phyloP scores from a whole-genome alignment of 2,888 invertebrate genomes.

The Philaethria dido region DNA sequence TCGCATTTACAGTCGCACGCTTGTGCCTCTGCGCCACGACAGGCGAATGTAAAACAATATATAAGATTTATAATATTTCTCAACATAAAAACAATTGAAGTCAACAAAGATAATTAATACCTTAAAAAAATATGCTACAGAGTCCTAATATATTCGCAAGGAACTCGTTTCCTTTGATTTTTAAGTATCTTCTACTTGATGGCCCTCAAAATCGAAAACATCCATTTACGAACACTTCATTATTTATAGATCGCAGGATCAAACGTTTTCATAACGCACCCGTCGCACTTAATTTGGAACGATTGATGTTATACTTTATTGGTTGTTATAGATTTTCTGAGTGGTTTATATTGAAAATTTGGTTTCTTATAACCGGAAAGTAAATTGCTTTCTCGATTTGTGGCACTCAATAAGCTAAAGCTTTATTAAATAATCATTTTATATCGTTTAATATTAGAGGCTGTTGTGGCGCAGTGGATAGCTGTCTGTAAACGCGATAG shows the following conservation, averaged over 20 bases:
- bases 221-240: slow-evolving; percentile 34
- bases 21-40: too few species aligned
- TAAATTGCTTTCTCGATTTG: slow-evolving; percentile 14
- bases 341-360: slow-evolving; percentile 24
- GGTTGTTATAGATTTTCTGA: slow-evolving; percentile 29
- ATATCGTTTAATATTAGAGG: too few species aligned
- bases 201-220: slow-evolving; percentile 32
- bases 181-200: slow-evolving; percentile 14
- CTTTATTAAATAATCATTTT: slow-evolving; percentile 9
- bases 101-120: neutral
- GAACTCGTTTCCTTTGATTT: slow-evolving; percentile 17
- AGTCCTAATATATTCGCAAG: neutral
- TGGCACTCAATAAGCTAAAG: neutral
- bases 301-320: slow-evolving; percentile 35
- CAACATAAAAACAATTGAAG: neutral
- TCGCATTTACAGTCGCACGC: too few species aligned
- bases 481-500: too few species aligned
- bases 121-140: neutral
- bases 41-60: too few species aligned
- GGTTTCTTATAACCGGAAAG: slow-evolving; percentile 3
- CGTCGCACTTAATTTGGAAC: slow-evolving; percentile 29
- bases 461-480: too few species aligned
- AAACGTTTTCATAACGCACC: slow-evolving; percentile 32
- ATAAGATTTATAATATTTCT: neutral
- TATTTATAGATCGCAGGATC: slow-evolving; percentile 33